Conservation (phyloP, 2,888 invertebrate genomes). For the Ormyrus pomaceus region DNA sequence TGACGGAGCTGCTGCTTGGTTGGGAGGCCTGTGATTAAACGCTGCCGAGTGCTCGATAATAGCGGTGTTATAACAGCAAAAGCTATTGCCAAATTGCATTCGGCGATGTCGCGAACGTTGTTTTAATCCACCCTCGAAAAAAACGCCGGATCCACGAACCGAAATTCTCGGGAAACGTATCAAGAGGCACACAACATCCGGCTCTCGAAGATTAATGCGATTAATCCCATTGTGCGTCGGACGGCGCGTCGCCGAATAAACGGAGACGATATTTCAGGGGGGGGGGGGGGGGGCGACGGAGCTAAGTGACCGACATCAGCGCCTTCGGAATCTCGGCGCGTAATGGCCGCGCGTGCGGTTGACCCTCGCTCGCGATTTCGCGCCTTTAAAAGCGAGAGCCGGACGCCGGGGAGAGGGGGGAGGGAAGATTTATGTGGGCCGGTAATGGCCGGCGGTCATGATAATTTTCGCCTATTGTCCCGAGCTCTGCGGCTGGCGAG, state of each 20-base stretch:
- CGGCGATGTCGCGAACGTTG: background rate
- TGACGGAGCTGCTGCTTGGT: too few relatives aligned
- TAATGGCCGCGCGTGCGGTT: slow-evolving; percentile 45
- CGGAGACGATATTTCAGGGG: slow-evolving; percentile 46
- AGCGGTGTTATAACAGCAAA: too few relatives aligned
- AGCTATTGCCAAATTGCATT: too few relatives aligned
- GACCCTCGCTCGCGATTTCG: background rate
- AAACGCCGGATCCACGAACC: background rate
- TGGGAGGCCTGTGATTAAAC: too few relatives aligned
- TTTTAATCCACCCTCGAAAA: background rate
- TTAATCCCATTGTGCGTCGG: slow-evolving; percentile 44
- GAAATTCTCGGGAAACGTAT: too few relatives aligned
- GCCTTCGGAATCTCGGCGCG: slow-evolving; percentile 40
- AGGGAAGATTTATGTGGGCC: background rate
- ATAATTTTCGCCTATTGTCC: background rate
- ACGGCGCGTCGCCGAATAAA: slow-evolving; percentile 40
- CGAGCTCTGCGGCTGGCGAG: background rate
- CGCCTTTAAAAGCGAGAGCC: too few relatives aligned
- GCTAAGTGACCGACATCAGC: slow-evolving; percentile 55
- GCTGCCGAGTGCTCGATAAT: too few relatives aligned
- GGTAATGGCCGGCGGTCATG: background rate
- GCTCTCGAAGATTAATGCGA: slow-evolving; percentile 47
- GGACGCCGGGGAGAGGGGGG: too few relatives aligned
- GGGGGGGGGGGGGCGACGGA: slow-evolving; percentile 14
- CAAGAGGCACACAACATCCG: too few relatives aligned